These are phyloP conservation scores for Melanotaenia nigrans DNA, from an alignment of 2,797 vertebrate genomes.

Conservation along the genomic window DNA sequence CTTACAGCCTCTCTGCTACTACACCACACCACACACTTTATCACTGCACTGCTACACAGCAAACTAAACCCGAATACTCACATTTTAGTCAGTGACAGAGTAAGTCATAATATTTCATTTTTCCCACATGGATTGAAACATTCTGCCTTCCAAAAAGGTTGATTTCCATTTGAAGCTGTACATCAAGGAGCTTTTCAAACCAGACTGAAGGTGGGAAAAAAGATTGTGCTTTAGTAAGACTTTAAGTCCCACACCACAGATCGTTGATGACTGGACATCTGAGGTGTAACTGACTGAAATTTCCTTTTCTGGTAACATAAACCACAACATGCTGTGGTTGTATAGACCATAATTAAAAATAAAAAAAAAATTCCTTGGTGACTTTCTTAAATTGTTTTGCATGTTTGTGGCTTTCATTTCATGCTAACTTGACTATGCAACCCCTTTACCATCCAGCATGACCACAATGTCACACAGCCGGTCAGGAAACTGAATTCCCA, in stretches of 20 bases:
- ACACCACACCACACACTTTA: not conserved
- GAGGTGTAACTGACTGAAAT: too few species aligned
- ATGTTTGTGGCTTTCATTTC: too few species aligned
- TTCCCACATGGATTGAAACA: not conserved
- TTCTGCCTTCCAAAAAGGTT: too few species aligned
- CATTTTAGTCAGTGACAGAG: not conserved
- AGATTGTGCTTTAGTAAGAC: too few species aligned
- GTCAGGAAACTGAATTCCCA: constrained; percentile 17
- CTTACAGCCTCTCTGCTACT: not conserved
- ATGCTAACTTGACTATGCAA: too few species aligned
- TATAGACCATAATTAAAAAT: not conserved
- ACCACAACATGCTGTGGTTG: not conserved
- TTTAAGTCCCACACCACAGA: too few species aligned
- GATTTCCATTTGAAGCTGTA: too few species aligned
- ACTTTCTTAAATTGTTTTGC: too few species aligned
- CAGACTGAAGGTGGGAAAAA: too few species aligned
- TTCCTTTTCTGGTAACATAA: not conserved
- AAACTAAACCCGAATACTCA: not conserved
- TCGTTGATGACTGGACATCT: too few species aligned
- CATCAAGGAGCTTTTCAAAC: too few species aligned
- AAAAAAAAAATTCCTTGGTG: too few species aligned
- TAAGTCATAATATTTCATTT: not conserved
- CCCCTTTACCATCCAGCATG: not conserved
- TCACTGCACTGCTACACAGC: not conserved
- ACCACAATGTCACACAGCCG: not conserved